A percentile compares a stretch with the other conserved stretches of the same genome.
These are phyloP conservation scores for Helleia helle DNA, from an alignment of 2,888 invertebrate genomes.

Conservation along the genomic window DNA sequence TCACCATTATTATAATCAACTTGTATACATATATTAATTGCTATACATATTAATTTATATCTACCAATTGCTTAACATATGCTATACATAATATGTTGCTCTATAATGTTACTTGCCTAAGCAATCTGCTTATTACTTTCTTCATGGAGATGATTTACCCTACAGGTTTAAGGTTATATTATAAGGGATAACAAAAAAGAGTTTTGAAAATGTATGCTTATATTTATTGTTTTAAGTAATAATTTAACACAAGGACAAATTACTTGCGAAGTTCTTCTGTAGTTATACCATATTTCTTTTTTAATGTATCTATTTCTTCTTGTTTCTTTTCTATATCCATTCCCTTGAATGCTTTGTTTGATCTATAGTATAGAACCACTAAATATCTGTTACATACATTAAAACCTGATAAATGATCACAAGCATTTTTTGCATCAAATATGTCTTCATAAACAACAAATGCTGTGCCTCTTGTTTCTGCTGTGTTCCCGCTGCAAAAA, in stretches of 20 bases:
- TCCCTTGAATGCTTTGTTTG: constrained; percentile 96
- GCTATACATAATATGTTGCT: too few species aligned
- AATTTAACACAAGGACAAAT: constrained; percentile 14
- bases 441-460: constrained; percentile 99
- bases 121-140: too few species aligned
- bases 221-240: too few species aligned
- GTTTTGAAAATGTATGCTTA: too few species aligned
- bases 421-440: constrained; percentile 99
- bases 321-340: constrained; percentile 96
- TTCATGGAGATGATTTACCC: too few species aligned
- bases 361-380: constrained; percentile 98
- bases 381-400: constrained; percentile 99
- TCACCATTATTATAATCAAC: too few species aligned
- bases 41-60: too few species aligned
- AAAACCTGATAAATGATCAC: constrained; percentile 98
- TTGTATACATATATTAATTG: too few species aligned
- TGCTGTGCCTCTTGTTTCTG: constrained; percentile 98
- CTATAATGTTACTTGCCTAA: too few species aligned
- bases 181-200: too few species aligned
- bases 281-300: constrained; percentile 92
- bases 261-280: constrained; percentile 68
- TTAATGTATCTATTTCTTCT: constrained; percentile 95
- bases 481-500: constrained; percentile 91
- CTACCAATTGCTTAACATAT: too few species aligned
- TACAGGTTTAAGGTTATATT: too few species aligned